These are phyloP conservation scores for Euclidia mi DNA, from an alignment of 2,888 invertebrate species.

Conservation along the genomic window DNA sequence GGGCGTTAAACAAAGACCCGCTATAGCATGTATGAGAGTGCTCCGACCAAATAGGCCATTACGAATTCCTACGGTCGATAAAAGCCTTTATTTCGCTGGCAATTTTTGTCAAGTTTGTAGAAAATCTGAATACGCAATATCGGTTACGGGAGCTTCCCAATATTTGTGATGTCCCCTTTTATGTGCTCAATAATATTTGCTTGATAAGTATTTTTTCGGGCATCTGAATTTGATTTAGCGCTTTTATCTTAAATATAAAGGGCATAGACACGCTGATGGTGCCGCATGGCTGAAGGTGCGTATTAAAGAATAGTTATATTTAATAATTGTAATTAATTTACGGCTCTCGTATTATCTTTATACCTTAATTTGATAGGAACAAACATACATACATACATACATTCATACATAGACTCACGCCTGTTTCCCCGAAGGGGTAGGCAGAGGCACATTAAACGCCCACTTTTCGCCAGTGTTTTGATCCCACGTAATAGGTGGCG, in stretches of 20 bases:
- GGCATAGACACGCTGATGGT: too few species aligned
- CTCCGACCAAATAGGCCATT: constrained; percentile 33
- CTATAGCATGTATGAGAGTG: constrained; percentile 35
- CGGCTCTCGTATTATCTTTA: too few species aligned
- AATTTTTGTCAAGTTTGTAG: constrained; percentile 38
- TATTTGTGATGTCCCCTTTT: constrained; percentile 19
- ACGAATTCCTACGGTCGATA: constrained; percentile 45
- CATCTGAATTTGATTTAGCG: constrained; percentile 2
- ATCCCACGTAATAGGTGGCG: too few species aligned
- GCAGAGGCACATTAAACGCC: too few species aligned
- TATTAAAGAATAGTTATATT: too few species aligned
- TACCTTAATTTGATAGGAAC: too few species aligned
- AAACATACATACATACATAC: too few species aligned
- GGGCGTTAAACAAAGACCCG: constrained; percentile 36
- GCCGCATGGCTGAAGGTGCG: too few species aligned
- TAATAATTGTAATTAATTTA: too few species aligned
- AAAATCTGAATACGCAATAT: constrained; percentile 43
- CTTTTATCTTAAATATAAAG: background rate
- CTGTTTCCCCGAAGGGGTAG: too few species aligned
- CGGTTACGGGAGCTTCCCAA: constrained; percentile 14
- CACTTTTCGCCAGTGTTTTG: too few species aligned
- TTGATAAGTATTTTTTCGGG: background rate
- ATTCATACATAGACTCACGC: too few species aligned
- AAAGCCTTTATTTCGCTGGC: constrained; percentile 49
- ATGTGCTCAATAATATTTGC: constrained; percentile 4